Conservation (phyloP, 2,797 vertebrate genomes). For the Siniperca scherzeri region DNA sequence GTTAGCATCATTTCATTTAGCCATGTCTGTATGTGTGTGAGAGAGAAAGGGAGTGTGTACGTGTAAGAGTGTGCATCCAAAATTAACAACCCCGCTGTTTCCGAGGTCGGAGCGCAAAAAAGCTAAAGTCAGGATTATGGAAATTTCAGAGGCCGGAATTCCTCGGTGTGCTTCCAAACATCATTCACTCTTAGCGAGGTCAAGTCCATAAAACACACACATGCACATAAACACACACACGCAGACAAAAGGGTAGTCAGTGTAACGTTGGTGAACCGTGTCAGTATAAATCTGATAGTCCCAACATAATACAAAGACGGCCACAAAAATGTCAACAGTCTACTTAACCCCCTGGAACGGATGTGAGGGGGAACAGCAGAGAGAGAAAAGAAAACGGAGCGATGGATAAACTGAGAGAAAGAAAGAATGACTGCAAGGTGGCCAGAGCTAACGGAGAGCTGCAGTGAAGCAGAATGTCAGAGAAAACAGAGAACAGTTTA, state of each 20-base stretch:
- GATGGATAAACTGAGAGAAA: conserved; percentile 51
- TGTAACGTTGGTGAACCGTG: conserved; percentile 71
- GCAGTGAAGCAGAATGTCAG: conserved; percentile 5
- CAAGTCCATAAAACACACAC: conserved; percentile 72
- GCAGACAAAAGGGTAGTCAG: conserved; percentile 71
- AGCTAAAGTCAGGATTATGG: conserved; percentile 66
- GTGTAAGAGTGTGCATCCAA: conserved; percentile 37
- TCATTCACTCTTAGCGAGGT: conserved; percentile 70
- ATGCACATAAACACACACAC: conserved; percentile 51
- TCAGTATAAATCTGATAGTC: conserved; percentile 76
- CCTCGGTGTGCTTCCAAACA: conserved; percentile 68
- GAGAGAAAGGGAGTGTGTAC: neutral
- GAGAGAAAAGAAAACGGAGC: conserved; percentile 47
- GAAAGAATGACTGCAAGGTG: conserved; percentile 57
- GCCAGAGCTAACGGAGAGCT: conserved; percentile 51
- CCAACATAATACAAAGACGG: conserved; percentile 72
- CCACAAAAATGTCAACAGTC: conserved; percentile 82
- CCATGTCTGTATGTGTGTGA: neutral
- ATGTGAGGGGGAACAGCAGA: conserved; percentile 57
- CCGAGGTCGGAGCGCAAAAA: conserved; percentile 24
- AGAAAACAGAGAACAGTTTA: neutral
- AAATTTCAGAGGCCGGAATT: conserved; percentile 78
- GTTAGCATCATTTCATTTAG: conserved; percentile 9
- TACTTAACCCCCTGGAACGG: conserved; percentile 77
- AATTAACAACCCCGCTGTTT: conserved; percentile 52